Conservation (phyloP, 64 coral and sea anemone species). For the Montipora foliosa region DNA sequence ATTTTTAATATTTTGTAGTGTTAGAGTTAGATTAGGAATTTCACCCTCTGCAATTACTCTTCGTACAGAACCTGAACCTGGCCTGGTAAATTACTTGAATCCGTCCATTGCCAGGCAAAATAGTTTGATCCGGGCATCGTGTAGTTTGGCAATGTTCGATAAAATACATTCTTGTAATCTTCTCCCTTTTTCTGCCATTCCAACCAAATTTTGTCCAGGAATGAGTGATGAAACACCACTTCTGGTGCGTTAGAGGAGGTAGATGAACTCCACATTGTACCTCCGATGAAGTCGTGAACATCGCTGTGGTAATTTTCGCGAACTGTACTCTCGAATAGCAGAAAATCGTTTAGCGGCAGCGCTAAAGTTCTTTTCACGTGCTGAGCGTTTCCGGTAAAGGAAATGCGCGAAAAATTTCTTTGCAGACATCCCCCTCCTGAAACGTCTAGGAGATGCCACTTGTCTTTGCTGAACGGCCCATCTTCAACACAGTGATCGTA, state of each 20-base stretch:
- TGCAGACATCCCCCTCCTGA: slow-evolving; percentile 11
- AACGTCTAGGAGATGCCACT: slow-evolving; percentile 44
- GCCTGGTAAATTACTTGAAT: slow-evolving; percentile 72
- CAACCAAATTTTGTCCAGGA: slow-evolving; percentile 88
- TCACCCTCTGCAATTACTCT: not conserved
- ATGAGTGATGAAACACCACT: slow-evolving; percentile 85
- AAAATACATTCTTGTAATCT: slow-evolving; percentile 76
- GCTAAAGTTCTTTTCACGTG: slow-evolving; percentile 47
- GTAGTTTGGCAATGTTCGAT: not conserved
- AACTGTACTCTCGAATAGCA: slow-evolving; percentile 69
- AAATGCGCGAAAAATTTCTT: not conserved
- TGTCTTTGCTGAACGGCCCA: slow-evolving; percentile 70
- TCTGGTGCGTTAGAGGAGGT: slow-evolving; percentile 78
- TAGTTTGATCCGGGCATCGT: slow-evolving; percentile 62
- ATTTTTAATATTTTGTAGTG: too few relatives aligned
- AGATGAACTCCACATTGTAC: slow-evolving; percentile 57
- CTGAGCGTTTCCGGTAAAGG: slow-evolving; percentile 6
- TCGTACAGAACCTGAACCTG: slow-evolving; percentile 56
- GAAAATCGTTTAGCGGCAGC: slow-evolving; percentile 33
- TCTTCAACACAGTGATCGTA: slow-evolving; percentile 48
- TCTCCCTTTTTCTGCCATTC: slow-evolving; percentile 92
- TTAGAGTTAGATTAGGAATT: too few relatives aligned
- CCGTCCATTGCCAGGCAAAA: slow-evolving; percentile 26
- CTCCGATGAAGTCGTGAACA: slow-evolving; percentile 75
- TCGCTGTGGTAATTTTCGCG: slow-evolving; percentile 53